Percentiles rank a stretch among this genome's conserved stretches.
These are phyloP conservation scores for Drosophila maculinotata DNA, from an alignment of 2,888 invertebrate genomes.

Conservation along the genomic window DNA sequence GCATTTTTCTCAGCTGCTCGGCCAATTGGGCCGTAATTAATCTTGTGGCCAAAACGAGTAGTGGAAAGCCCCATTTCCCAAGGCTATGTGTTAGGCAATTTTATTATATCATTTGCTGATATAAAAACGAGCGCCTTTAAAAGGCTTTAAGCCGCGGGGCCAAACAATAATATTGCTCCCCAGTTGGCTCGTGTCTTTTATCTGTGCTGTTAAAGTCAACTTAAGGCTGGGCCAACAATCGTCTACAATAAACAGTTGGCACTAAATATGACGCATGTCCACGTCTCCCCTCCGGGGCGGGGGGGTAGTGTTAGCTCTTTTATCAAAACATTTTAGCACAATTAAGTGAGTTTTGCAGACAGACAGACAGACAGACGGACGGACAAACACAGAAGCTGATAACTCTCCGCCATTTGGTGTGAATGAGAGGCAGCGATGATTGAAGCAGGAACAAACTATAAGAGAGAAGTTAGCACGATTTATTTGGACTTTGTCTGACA, in stretches of 20 bases:
- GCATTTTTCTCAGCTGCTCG: slow-evolving; percentile 36
- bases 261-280: slow-evolving; percentile 60
- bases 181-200: slow-evolving; percentile 47
- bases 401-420: slow-evolving; percentile 31
- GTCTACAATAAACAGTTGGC: slow-evolving; percentile 45
- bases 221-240: slow-evolving; percentile 53
- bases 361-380: slow-evolving; percentile 33
- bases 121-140: slow-evolving; percentile 9
- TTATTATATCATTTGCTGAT: slow-evolving; percentile 35
- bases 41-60: slow-evolving; percentile 50
- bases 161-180: slow-evolving; percentile 9
- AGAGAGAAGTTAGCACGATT: slow-evolving; percentile 35
- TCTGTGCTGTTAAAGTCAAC: slow-evolving; percentile 49
- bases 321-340: slow-evolving; percentile 68
- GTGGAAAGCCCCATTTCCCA: slow-evolving; percentile 30
- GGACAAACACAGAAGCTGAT: slow-evolving; percentile 25
- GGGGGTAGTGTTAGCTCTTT: slow-evolving; percentile 36
- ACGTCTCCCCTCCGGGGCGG: slow-evolving; percentile 1
- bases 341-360: slow-evolving; percentile 57
- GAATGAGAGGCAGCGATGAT: slow-evolving; percentile 39
- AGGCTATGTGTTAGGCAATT: slow-evolving; percentile 50
- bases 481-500: slow-evolving; percentile 46
- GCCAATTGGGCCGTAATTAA: slow-evolving; percentile 73
- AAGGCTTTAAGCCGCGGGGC: slow-evolving; percentile 48
- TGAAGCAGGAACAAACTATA: background rate